Conservation (phyloP, 2,888 invertebrate genomes). For the Anticlea derivata region DNA sequence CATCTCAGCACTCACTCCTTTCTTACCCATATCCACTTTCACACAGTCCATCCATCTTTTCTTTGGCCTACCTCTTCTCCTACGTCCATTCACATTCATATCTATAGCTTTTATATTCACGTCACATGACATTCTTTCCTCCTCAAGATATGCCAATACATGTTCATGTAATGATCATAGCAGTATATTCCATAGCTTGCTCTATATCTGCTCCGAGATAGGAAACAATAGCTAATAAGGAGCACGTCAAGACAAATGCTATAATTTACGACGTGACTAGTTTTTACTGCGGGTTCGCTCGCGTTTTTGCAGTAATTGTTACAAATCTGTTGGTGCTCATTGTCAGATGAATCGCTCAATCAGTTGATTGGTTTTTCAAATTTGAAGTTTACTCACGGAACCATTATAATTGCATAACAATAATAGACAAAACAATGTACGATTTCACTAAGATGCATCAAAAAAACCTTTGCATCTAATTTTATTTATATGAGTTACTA, state of each 20-base stretch:
- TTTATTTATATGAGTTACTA: too few species aligned
- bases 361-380: slow-evolving; percentile 20
- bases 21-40: too few species aligned
- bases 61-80: too few species aligned
- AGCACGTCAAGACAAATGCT: slow-evolving; percentile 71
- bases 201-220: slow-evolving; percentile 34
- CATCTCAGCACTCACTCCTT: too few species aligned
- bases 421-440: background rate
- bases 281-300: slow-evolving; percentile 18
- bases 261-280: slow-evolving; percentile 62
- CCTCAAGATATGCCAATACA: too few species aligned
- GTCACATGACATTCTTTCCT: too few species aligned
- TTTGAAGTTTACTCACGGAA: slow-evolving; percentile 32
- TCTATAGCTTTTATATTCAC: too few species aligned
- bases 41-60: too few species aligned
- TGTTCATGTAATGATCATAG: too few species aligned
- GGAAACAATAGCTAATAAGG: slow-evolving; percentile 69
- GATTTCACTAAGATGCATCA: too few species aligned
- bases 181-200: slow-evolving; percentile 5
- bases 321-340: slow-evolving; percentile 16
- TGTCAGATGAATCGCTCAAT: slow-evolving; percentile 20
- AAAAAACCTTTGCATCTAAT: too few species aligned
- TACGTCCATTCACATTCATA: too few species aligned
- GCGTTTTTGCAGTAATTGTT: slow-evolving; percentile 23
- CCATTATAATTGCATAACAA: background rate